Evolutionary conservation across 2,113 vertebrate genomes (phyloP).

Genomic region (Oncorhynchus tshawytscha): DNA sequence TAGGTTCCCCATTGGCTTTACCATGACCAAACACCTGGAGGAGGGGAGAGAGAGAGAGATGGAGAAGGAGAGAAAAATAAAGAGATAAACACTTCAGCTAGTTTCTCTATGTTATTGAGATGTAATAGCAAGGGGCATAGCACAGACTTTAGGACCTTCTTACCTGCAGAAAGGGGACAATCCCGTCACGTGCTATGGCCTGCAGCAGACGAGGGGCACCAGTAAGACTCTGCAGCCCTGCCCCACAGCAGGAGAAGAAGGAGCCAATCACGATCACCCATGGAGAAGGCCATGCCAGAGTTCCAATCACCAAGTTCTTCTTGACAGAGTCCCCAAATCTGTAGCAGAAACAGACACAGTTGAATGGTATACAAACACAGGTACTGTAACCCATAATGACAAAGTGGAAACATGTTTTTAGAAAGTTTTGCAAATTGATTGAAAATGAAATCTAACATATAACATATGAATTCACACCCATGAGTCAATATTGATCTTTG

Average conservation of each 20-base stretch:
- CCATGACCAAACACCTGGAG: slow-evolving; percentile 91
- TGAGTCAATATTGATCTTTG: too few relatives aligned
- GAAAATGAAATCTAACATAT: too few relatives aligned
- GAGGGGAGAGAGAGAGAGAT: background rate
- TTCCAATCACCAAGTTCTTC: slow-evolving; percentile 85
- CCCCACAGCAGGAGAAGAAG: slow-evolving; percentile 94
- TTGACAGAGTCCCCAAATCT: slow-evolving; percentile 90
- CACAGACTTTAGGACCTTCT: slow-evolving; percentile 1
- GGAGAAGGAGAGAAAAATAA: background rate
- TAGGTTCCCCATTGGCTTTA: slow-evolving; percentile 92
- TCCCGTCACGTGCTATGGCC: slow-evolving; percentile 91
- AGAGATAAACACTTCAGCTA: too few relatives aligned
- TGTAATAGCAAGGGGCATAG: too few relatives aligned
- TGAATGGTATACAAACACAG: too few relatives aligned
- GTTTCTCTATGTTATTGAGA: too few relatives aligned
- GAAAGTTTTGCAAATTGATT: too few relatives aligned
- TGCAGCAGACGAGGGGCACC: slow-evolving; percentile 91
- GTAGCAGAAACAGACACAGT: background rate
- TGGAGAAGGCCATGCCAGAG: slow-evolving; percentile 91
- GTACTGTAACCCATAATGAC: too few relatives aligned
- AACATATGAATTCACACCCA: too few relatives aligned
- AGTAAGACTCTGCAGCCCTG: slow-evolving; percentile 92
- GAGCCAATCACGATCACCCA: slow-evolving; percentile 98
- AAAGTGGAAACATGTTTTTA: too few relatives aligned
- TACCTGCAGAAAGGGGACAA: slow-evolving; percentile 90